These are phyloP conservation scores for Casuarius casuarius DNA, from an alignment of 2,113 vertebrate species.

Conservation along the genomic window DNA sequence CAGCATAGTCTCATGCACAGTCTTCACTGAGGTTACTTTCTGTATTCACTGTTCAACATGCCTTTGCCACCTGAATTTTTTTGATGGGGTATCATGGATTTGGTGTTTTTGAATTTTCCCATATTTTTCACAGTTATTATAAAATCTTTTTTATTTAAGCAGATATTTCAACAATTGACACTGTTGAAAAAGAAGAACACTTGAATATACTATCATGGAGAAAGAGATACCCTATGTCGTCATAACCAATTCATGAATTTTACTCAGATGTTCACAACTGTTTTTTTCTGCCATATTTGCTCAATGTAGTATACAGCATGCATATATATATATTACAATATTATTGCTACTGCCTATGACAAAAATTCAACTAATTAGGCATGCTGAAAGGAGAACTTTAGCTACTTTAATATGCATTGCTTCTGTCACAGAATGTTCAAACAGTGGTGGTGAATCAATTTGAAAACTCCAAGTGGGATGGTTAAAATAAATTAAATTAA, in stretches of 20 bases:
- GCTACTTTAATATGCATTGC: conserved; percentile 64
- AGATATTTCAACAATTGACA: not conserved
- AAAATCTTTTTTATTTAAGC: not conserved
- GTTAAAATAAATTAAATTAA: conserved; percentile 70
- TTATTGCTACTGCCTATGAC: not conserved
- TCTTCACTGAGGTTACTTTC: conserved; percentile 8
- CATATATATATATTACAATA: not conserved
- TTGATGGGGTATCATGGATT: not conserved
- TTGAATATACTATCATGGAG: not conserved
- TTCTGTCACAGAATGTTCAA: conserved; percentile 61
- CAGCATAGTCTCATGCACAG: not conserved
- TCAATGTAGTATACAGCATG: not conserved
- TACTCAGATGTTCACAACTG: not conserved
- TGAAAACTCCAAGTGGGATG: conserved; percentile 44
- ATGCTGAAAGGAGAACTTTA: conserved; percentile 50
- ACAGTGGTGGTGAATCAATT: conserved; percentile 52
- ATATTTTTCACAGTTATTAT: not conserved
- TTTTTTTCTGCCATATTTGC: not conserved
- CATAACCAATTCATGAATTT: not conserved
- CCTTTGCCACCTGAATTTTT: not conserved
- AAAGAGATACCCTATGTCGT: not conserved
- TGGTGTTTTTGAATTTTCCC: not conserved
- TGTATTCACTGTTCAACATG: not conserved
- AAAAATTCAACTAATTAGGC: conserved; percentile 45
- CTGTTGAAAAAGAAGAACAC: not conserved